These are phyloP conservation scores for Lagopus muta DNA, from an alignment of 2,113 vertebrate species.

Conservation along the genomic window DNA sequence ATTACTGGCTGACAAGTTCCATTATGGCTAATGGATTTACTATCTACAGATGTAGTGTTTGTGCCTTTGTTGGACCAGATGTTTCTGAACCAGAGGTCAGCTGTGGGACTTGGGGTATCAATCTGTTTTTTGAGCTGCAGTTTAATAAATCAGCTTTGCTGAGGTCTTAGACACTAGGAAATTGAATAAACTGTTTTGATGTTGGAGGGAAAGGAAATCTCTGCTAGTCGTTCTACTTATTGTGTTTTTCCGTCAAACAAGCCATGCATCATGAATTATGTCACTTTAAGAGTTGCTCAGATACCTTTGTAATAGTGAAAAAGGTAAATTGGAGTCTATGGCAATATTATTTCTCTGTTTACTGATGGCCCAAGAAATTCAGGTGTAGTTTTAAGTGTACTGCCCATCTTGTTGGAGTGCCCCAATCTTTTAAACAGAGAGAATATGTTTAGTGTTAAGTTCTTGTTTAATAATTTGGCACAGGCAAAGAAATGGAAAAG, in stretches of 20 bases:
- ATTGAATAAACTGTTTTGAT: background rate
- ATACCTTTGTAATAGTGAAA: background rate
- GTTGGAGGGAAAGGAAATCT: background rate
- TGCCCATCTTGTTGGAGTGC: background rate
- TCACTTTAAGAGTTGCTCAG: background rate
- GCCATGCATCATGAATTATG: background rate
- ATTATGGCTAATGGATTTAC: constrained; percentile 32
- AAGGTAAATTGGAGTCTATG: background rate
- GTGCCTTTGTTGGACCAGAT: background rate
- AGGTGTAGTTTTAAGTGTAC: background rate
- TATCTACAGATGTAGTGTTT: background rate
- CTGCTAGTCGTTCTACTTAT: background rate
- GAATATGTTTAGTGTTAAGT: background rate
- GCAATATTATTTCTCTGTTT: background rate
- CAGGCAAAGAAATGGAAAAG: background rate
- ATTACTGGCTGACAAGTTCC: background rate
- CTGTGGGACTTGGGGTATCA: background rate
- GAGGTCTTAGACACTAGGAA: background rate
- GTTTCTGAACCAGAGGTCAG: constrained; percentile 40
- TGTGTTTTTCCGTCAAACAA: background rate
- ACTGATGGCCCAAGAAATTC: background rate
- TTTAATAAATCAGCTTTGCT: background rate
- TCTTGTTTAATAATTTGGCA: background rate
- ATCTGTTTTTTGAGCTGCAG: background rate
- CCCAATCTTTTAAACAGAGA: background rate